Evolutionary conservation across 1,140 invertebrate genomes (phyloP).

Genomic region (Bilobella aurantiaca): DNA sequence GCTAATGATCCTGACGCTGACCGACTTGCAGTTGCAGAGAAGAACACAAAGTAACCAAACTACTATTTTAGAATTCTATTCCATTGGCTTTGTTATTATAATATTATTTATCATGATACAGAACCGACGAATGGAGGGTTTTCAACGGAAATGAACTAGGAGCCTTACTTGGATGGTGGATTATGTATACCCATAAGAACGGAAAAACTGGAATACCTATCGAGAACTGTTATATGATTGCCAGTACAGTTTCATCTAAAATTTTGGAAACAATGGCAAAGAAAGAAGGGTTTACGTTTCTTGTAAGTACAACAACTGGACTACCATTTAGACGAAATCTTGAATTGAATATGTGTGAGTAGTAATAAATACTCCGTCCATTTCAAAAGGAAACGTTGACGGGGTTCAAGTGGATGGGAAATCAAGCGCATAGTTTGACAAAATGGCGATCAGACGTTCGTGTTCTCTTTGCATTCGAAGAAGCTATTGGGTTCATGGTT

Average conservation of each 20-base stretch:
- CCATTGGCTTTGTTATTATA: too few relatives aligned
- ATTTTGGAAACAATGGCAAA: conserved; percentile 75
- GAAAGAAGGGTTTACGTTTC: conserved; percentile 70
- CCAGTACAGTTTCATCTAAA: conserved; percentile 95
- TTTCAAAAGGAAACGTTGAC: conserved; percentile 84
- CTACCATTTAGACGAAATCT: too few relatives aligned
- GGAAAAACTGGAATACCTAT: conserved; percentile 37
- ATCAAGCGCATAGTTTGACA: conserved; percentile 64
- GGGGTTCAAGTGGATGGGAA: conserved; percentile 99
- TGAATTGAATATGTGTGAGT: too few relatives aligned
- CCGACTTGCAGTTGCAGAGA: conserved; percentile 83
- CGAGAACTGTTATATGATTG: conserved; percentile 63
- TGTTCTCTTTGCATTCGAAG: conserved; percentile 91
- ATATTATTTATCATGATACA: too few relatives aligned
- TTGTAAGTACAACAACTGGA: too few relatives aligned
- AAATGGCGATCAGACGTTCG: conserved; percentile 44
- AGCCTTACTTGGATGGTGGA: conserved; percentile 91
- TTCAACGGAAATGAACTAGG: conserved; percentile 96
- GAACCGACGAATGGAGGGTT: conserved; percentile 69
- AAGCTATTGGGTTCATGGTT: conserved; percentile 93
- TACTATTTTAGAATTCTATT: conserved; percentile 3
- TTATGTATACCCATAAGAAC: conserved; percentile 50
- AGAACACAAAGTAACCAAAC: conserved; percentile 37
- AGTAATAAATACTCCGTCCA: too few relatives aligned
- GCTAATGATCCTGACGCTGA: conserved; percentile 99